Evolutionary conservation across 1,140 invertebrate species (phyloP), one percentile per base, ranked within the genome.

Genomic region (Brachionus rotundiformis): DNA sequence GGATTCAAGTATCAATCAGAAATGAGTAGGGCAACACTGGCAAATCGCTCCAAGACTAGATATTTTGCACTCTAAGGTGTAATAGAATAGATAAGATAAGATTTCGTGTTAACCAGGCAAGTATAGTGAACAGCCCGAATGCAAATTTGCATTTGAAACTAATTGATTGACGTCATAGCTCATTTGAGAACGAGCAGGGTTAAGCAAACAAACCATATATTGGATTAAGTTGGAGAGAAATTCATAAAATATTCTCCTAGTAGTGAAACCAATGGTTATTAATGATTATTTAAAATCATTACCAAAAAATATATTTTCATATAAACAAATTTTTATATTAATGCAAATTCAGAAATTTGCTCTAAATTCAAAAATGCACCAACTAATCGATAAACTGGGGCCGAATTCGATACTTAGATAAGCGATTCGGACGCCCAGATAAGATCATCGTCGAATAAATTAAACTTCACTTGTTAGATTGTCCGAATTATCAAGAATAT

Each of bases 251-350:
- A 63, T 63, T 25, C 61, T 63, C 61, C 13, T 63, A 13, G 13
- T 63, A 63, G 29, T 29, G 29, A 63, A 63, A 63, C 61, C 61
- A 63, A 29, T 63, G 61, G 61, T 63, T 63, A 63, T 63, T 63
- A 63, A 63, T 63, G 61, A 63, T 63, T 29, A 27, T 63, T n/a
- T 27, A 33, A n/a, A 63, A 2, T 63, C 61, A 63, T 63, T 63
- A 63, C 61, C 61, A 1, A 63, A 54, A 54, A 63, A 63, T 29
- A 63, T 63, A 13, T 29, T 63, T 29, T 13, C 25, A 5, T 29
- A 63, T 29, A 63, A 63, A 63, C 61, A 33, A 63, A 63, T 63
- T 29, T 31, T 63, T 33, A 13, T 5, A 29, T 63, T 63, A 29
- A 31, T 63, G 61, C 61, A 63, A 63, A 63, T 63, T 54, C 47